Conservation (phyloP, 2,113 vertebrate species). For the Rissa tridactyla region DNA sequence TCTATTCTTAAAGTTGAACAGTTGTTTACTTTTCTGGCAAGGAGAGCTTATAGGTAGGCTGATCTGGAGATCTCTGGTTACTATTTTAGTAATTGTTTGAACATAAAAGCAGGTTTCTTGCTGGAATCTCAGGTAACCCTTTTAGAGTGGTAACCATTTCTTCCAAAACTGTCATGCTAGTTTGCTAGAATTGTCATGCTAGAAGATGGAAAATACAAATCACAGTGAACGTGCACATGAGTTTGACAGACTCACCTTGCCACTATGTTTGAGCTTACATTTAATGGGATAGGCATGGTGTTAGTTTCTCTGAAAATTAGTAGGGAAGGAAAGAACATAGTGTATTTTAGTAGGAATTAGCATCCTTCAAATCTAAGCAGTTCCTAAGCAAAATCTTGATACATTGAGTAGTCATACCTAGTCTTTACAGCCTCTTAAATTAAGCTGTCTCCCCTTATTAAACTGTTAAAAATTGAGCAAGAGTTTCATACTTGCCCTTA, state of each 20-base stretch:
- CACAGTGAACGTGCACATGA: rapidly evolving
- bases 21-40: neutral
- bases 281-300: neutral
- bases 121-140: neutral
- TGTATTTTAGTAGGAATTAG: neutral
- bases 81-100: neutral
- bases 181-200: neutral
- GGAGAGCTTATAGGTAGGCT: neutral
- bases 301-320: neutral
- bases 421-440: neutral
- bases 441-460: neutral
- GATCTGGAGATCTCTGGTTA: neutral
- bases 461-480: neutral
- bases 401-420: rapidly evolving
- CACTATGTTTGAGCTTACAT: rapidly evolving
- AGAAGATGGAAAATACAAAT: neutral
- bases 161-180: neutral
- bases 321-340: neutral
- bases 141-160: neutral
- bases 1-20: neutral
- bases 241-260: neutral
- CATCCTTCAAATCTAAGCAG: neutral
- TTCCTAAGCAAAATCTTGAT: neutral
- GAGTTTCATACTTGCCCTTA: neutral
- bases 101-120: neutral